A percentile compares a stretch with the other conserved stretches of the same genome.
phyloP scores from a whole-genome alignment of 2,888 invertebrate species.

The Sphecodes monilicornis region DNA sequence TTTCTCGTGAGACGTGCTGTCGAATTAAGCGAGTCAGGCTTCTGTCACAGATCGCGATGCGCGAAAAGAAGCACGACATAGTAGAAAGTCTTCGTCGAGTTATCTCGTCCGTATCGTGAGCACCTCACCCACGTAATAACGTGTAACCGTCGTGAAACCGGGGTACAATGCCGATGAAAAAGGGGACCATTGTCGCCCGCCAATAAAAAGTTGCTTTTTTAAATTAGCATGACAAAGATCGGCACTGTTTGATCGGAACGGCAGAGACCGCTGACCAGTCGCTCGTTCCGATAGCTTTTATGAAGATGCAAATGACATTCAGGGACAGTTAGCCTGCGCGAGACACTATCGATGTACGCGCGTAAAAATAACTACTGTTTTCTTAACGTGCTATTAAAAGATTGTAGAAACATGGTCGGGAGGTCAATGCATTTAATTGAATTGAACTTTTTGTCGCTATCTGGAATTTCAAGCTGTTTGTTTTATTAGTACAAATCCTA shows the following conservation, averaged over 20 bases:
- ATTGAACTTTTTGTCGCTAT: neutral
- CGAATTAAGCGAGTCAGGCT: conserved; percentile 50
- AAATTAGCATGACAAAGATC: conserved; percentile 56
- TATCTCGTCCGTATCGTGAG: neutral
- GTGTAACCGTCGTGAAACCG: conserved; percentile 10
- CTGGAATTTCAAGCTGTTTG: neutral
- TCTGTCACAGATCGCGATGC: conserved; percentile 41
- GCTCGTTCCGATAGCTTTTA: neutral
- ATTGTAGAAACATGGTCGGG: neutral
- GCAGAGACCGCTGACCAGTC: conserved; percentile 9
- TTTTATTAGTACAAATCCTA: neutral
- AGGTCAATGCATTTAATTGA: neutral
- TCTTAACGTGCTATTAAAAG: neutral
- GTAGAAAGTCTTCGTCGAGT: conserved; percentile 48
- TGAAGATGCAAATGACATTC: conserved; percentile 34
- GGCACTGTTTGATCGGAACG: conserved; percentile 25
- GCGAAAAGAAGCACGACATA: conserved; percentile 44
- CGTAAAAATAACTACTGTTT: neutral
- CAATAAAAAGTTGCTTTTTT: conserved; percentile 38
- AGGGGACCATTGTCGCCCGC: conserved; percentile 16
- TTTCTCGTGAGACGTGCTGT: conserved; percentile 40
- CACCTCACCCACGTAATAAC: conserved; percentile 44
- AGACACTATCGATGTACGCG: neutral
- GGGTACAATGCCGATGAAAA: conserved; percentile 23
- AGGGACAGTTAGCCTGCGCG: neutral